Evolutionary conservation across 2,888 invertebrate species (phyloP).

Genomic region (Diarsia brunnea): DNA sequence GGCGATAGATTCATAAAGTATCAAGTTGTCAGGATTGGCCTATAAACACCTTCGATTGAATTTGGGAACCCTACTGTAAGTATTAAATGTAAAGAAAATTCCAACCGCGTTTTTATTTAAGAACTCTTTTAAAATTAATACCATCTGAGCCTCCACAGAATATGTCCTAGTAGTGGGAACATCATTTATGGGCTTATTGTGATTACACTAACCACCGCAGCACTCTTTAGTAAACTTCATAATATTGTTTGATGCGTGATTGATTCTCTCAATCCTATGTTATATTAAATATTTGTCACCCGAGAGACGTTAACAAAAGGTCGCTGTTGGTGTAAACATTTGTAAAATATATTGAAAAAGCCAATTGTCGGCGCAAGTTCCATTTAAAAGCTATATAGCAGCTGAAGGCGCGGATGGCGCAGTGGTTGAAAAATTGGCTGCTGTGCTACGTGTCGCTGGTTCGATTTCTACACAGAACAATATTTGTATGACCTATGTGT

Average conservation of each 20-base stretch:
- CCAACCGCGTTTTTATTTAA: background rate
- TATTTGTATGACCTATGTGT: too few relatives aligned
- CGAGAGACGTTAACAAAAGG: background rate
- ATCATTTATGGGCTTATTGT: background rate
- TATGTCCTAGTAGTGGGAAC: background rate
- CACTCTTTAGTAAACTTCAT: background rate
- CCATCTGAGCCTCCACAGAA: background rate
- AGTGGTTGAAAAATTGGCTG: too few relatives aligned
- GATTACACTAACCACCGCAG: background rate
- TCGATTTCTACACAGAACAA: too few relatives aligned
- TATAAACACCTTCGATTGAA: background rate
- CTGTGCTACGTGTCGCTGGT: too few relatives aligned
- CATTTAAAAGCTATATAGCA: background rate
- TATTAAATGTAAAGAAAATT: background rate
- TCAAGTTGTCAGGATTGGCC: slow-evolving; percentile 6
- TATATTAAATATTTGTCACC: background rate
- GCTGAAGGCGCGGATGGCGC: too few relatives aligned
- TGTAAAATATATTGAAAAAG: background rate
- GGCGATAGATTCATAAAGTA: slow-evolving; percentile 22
- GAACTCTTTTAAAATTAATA: background rate
- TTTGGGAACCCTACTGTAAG: background rate
- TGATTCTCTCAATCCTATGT: background rate
- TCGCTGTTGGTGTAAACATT: background rate
- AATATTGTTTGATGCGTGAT: background rate
- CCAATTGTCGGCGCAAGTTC: background rate